These are phyloP conservation scores for Allobates femoralis DNA, from an alignment of 2,797 vertebrate species.

Conservation along the genomic window DNA sequence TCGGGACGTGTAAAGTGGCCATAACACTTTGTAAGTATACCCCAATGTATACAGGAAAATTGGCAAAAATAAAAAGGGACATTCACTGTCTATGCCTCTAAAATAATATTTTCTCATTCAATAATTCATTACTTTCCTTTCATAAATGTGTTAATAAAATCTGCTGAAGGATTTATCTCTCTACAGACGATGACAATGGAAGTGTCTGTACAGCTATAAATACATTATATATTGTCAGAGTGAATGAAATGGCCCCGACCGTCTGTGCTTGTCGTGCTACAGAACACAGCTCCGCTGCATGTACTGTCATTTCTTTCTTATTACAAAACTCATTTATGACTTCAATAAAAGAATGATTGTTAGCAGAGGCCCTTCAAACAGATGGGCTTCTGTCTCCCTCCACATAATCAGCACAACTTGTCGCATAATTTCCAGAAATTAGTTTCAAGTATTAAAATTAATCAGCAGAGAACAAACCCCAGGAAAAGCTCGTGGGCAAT, in stretches of 20 bases:
- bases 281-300: constrained; percentile 25
- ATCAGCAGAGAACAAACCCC: constrained; percentile 9
- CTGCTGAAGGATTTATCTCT: background rate
- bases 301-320: constrained; percentile 30
- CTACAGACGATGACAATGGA: background rate
- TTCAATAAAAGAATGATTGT: constrained; percentile 56
- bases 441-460: constrained; percentile 41
- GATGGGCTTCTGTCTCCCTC: constrained; percentile 55
- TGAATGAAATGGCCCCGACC: constrained; percentile 21
- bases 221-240: constrained; percentile 35
- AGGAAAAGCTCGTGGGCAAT: constrained; percentile 7
- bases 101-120: background rate
- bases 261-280: constrained; percentile 42
- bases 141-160: constrained; percentile 4
- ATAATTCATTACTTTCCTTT: background rate
- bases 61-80: no score
- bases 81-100: no score
- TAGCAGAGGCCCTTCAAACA: constrained; percentile 35
- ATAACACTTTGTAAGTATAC: no score
- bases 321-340: constrained; percentile 45
- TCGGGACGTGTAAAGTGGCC: no score
- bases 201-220: constrained; percentile 41
- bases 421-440: constrained; percentile 48
- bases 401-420: constrained; percentile 48
- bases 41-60: no score